Conservation (phyloP, 2,797 vertebrate genomes). For the Bovichtus diacanthus region DNA sequence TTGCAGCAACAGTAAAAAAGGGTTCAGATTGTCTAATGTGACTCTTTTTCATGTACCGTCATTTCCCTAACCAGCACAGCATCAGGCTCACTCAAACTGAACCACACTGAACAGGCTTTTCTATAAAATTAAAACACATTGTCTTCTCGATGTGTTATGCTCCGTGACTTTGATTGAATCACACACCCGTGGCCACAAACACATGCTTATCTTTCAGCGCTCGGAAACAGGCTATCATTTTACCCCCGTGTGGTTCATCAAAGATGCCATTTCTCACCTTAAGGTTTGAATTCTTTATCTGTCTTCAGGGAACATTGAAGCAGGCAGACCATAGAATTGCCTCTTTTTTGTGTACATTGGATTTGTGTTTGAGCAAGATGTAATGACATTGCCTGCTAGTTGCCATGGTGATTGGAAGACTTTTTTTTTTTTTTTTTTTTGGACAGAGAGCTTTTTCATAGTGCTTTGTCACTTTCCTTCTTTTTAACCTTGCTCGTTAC, state of each 20-base stretch:
- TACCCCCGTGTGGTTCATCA: constrained; percentile 55
- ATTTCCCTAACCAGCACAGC: constrained; percentile 2
- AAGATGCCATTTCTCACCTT: constrained; percentile 59
- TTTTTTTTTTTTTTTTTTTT: constrained; percentile 10
- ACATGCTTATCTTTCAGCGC: constrained; percentile 50
- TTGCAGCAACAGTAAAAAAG: constrained; percentile 27
- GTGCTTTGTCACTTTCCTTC: constrained; percentile 28
- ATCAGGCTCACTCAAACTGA: constrained; percentile 5
- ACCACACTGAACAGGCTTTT: constrained; percentile 23
- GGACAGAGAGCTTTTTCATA: constrained; percentile 29
- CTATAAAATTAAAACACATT: constrained; percentile 46
- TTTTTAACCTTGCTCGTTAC: constrained; percentile 31
- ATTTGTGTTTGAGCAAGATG: constrained; percentile 72
- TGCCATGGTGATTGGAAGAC: constrained; percentile 57
- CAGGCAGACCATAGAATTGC: constrained; percentile 68
- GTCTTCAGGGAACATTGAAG: constrained; percentile 62
- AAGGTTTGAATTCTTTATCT: constrained; percentile 62
- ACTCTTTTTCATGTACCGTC: constrained; percentile 3
- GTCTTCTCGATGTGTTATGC: constrained; percentile 32
- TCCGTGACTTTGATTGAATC: constrained; percentile 60
- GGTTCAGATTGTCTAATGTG: constrained; percentile 17
- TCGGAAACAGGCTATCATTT: constrained; percentile 52
- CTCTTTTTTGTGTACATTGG: constrained; percentile 64
- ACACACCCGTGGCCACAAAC: constrained; percentile 51
- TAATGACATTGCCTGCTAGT: constrained; percentile 63